phyloP scores from a whole-genome alignment of 1,140 invertebrate species.

The Atta texana region DNA sequence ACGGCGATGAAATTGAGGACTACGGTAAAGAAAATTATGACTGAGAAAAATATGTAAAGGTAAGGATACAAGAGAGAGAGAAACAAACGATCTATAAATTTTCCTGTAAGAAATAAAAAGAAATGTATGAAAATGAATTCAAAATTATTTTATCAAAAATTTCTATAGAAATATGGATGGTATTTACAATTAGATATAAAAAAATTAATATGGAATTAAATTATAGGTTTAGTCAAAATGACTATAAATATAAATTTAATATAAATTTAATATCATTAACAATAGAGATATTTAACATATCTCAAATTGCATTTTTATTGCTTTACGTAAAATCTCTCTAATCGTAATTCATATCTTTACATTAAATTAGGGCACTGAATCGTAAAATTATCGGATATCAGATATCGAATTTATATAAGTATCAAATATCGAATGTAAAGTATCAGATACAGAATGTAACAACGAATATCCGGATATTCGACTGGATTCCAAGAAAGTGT shows the following conservation, averaged over 20 bases:
- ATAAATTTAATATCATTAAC: neutral
- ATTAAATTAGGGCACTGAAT: neutral
- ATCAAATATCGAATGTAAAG: too few species aligned
- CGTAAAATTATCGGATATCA: too few species aligned
- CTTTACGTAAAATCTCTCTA: neutral
- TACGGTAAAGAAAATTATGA: neutral
- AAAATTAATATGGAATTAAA: neutral
- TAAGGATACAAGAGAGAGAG: neutral
- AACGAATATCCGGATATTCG: too few species aligned
- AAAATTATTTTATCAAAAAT: neutral
- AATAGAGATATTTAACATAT: neutral
- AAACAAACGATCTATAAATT: neutral
- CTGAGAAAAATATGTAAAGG: neutral
- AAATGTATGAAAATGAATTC: neutral
- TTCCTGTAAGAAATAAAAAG: neutral
- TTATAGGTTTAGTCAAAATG: neutral
- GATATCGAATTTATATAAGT: too few species aligned
- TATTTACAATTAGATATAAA: neutral
- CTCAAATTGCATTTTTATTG: neutral
- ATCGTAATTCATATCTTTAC: neutral
- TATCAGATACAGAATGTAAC: too few species aligned
- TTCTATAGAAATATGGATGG: neutral
- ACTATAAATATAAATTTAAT: neutral
- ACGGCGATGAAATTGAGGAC: neutral
- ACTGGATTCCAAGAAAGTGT: too few species aligned